phyloP scores from a whole-genome alignment of 1,140 invertebrate genomes.

The Saxidomus purpurata region DNA sequence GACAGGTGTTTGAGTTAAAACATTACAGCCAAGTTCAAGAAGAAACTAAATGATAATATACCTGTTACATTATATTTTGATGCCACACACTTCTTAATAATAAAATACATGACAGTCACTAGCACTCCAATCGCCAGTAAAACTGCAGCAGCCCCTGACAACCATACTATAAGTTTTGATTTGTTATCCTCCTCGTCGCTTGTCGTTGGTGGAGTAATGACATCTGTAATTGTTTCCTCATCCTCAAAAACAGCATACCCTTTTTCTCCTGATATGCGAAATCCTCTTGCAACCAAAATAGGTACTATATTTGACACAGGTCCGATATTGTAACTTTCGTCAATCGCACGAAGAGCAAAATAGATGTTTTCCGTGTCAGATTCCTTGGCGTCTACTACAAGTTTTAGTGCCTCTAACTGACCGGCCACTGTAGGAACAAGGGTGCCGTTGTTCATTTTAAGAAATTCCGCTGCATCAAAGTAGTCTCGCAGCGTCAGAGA shows the following conservation, averaged over 20 bases:
- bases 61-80: too few relatives aligned
- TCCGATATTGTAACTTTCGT: background rate
- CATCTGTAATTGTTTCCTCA: background rate
- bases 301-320: conserved; percentile 10
- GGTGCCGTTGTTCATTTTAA: background rate
- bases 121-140: too few relatives aligned
- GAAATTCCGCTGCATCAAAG: background rate
- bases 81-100: too few relatives aligned
- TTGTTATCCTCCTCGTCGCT: too few relatives aligned
- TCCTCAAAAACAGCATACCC: background rate
- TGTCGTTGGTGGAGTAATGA: too few relatives aligned
- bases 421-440: background rate
- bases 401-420: background rate
- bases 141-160: too few relatives aligned
- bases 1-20: too few relatives aligned
- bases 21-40: too few relatives aligned
- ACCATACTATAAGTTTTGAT: too few relatives aligned
- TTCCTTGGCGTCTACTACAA: conserved; percentile 18
- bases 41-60: too few relatives aligned
- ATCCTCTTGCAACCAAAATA: conserved; percentile 24
- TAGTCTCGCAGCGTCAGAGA: background rate
- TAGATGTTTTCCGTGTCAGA: background rate
- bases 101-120: too few relatives aligned
- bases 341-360: background rate
- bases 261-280: background rate